Evolutionary conservation across 2,113 vertebrate species (phyloP).

Genomic region (Penelope pileata): DNA sequence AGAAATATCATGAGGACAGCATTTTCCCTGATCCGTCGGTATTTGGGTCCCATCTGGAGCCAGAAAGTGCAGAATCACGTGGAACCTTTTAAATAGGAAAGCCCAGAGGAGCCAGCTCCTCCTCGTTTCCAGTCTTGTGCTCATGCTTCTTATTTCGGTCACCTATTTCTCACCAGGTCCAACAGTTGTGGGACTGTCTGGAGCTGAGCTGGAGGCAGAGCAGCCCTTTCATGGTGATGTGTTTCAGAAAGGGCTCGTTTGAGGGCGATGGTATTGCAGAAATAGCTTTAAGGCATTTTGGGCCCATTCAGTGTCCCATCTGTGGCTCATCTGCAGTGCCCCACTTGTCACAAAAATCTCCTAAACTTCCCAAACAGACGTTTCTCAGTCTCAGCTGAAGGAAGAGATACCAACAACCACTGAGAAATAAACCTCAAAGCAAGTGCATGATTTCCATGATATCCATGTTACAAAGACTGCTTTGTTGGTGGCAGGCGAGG

Average conservation of each 20-base stretch:
- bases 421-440: background rate
- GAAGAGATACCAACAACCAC: background rate
- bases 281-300: background rate
- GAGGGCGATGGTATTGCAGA: background rate
- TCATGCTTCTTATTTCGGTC: background rate
- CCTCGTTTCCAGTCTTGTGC: background rate
- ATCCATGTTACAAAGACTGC: background rate
- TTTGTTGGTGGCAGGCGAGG: background rate
- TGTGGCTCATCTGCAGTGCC: background rate
- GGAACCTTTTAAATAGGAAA: background rate
- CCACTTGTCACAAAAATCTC: background rate
- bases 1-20: slow-evolving; percentile 23
- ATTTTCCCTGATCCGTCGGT: background rate
- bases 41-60: slow-evolving; percentile 53
- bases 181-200: background rate
- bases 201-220: background rate
- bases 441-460: rapidly evolving
- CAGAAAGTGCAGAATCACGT: background rate
- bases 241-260: background rate
- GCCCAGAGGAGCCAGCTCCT: background rate
- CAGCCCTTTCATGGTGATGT: background rate
- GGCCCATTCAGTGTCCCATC: background rate
- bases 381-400: background rate
- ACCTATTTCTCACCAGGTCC: background rate
- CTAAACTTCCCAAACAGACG: background rate